Base-by-base conservation (phyloP, 2,113 vertebrate species). In the Eurypyga helias region DNA sequence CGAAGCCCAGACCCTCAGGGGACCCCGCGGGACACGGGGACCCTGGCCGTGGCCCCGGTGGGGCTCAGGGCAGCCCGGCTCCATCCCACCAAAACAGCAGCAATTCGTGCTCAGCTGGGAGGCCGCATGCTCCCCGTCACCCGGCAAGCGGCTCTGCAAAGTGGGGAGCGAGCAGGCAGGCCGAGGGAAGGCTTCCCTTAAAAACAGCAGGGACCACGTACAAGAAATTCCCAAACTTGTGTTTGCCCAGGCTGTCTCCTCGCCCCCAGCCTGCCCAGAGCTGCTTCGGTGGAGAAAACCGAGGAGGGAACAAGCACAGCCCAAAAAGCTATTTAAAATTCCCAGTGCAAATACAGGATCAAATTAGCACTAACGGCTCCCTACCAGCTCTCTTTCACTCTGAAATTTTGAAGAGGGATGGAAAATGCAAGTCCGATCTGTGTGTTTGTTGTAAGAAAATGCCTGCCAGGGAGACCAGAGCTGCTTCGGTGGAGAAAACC, bases 31-130 rank as follows among this genome's bases (percentile, higher is more conserved):
- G 29, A 43, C 41, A 16, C 1, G 0, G 33, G 17, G 58, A 58
- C n/a, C 12, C 38, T n/a, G 6, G 0, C 7, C 25, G 34, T 1
- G 2, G 11, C 21, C 13, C 33, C 3, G 3, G 48, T 48, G 1
- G 0, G 26, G 25, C 13, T 7, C 11, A 13, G 38, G 23, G 19
- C 55, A 24, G 18, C 70, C 18, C 87, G 21, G 28, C 61, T 72
- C 29, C 9, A 1, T 41, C 66, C 43, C 48, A 26, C 18, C 48
- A n/a, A 25, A 38, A 36, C 11, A 7, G 18, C 24, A 24, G 14
- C 36, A 7, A 0, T 0, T 20, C 5, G 1, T 5, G 23, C 58
- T 60, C 71, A n/a, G 16, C 71, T 57, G 78, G 81, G 73, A 29
- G 77, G 33, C 16, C 41, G 9, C 45, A 2, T 2, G 0, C 24